Base-by-base conservation (phyloP, 1,140 invertebrate species). In the Drosophila hydei region DNA sequence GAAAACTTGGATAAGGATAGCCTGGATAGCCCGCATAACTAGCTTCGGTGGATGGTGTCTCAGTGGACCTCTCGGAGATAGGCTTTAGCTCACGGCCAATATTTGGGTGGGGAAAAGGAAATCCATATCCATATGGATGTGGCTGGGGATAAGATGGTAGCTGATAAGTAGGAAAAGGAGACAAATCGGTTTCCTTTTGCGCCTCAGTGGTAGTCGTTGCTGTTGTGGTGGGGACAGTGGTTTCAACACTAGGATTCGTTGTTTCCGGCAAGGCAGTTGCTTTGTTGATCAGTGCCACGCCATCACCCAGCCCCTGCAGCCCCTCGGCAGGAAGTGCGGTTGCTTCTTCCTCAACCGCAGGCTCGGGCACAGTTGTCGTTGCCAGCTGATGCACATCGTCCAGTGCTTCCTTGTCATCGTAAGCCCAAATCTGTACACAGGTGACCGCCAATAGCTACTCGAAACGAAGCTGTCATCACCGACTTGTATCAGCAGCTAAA, bases 371-470 rank as follows among this genome's bases (percentile, higher is more conserved):
- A 2, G 51, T 8, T 25, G 81, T 85, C 1, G 77, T 77, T 9
- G 64, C 4, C 64, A 43, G 45, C 8, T 16, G 7, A 2, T 77
- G 36, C 1, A 19, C 14, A 4, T 85, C 72, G 25, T 85, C 79
- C 11, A 60, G 21, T 4, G 64, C 45, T 14, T 77, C 27, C 23
- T 68, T 69, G 6, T 79, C 72, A 21, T 81, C 70, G 9, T 61
- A 38, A 27, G 74, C 65, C 2, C 50, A 50, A 16, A 18, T 48
- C 8, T 19, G 6, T n/a, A 5, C 0, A 11, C 43, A 58, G 43
- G 61, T 30, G 19, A 87, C 25, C 14, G 59, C 70, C 77, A 85
- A 25, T 8, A 81, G 47, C 71, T 87, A 8, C 48, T 4, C 19
- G 8, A 55, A n/a, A 16, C 1, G 0, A 11, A 27, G 9, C 19